Evolutionary conservation across 2,797 vertebrate species (phyloP).

Genomic region (Steatocranus sp.): DNA sequence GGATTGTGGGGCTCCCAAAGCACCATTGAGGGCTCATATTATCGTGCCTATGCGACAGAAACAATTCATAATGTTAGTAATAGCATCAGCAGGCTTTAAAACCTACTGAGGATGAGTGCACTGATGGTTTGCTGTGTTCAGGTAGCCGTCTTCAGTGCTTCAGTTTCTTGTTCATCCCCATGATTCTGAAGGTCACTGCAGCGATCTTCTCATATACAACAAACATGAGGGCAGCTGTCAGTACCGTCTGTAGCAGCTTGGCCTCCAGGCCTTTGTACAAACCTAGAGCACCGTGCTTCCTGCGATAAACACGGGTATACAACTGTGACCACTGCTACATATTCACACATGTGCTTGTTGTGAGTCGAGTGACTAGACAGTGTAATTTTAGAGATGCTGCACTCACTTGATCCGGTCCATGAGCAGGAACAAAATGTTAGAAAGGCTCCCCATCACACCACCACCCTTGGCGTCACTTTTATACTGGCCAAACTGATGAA

Average conservation of each 20-base stretch:
- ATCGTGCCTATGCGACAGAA: neutral
- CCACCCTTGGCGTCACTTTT: constrained; percentile 67
- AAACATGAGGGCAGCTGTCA: constrained; percentile 83
- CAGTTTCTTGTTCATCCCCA: constrained; percentile 74
- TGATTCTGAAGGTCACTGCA: constrained; percentile 74
- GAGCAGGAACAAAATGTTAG: constrained; percentile 66
- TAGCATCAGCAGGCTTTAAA: neutral
- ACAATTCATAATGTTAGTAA: neutral
- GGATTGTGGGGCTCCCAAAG: neutral
- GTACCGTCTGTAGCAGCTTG: constrained; percentile 81
- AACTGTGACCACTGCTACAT: neutral
- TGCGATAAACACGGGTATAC: constrained; percentile 13
- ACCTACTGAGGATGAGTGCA: neutral
- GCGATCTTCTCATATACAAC: constrained; percentile 82
- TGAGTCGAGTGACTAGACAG: neutral
- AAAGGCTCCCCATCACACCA: constrained; percentile 68
- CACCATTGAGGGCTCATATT: neutral
- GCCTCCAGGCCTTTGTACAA: constrained; percentile 84
- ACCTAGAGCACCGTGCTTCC: constrained; percentile 67
- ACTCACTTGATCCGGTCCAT: constrained; percentile 78
- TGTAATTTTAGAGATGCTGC: neutral
- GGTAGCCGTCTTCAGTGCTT: constrained; percentile 41
- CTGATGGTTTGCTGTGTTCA: neutral
- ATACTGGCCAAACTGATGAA: constrained; percentile 77
- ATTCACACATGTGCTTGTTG: neutral